phyloP scores from a whole-genome alignment of 2,888 invertebrate genomes.

The Lycaena phlaeas region DNA sequence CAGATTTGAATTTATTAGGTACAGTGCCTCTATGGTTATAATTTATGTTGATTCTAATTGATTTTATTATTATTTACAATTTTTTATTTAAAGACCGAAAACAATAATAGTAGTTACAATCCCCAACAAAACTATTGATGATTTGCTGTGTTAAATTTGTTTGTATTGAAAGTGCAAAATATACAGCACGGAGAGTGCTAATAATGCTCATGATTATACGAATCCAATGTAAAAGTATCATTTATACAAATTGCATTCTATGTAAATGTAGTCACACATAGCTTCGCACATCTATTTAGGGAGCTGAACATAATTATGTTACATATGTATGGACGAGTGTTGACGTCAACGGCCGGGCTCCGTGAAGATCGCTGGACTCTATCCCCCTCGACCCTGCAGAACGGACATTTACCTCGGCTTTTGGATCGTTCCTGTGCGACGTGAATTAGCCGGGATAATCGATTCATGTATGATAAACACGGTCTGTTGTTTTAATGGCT shows the following conservation, averaged over 20 bases:
- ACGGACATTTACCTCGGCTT: slow-evolving; percentile 28
- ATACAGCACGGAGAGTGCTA: no score
- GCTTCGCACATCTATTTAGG: slow-evolving; percentile 22
- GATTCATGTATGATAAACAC: slow-evolving; percentile 23
- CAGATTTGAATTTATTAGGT: no score
- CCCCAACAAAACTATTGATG: no score
- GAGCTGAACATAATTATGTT: slow-evolving; percentile 26
- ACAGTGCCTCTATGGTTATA: no score
- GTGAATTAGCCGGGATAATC: slow-evolving; percentile 21
- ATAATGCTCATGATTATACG: no score
- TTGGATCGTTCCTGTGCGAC: slow-evolving; percentile 23
- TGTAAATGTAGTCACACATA: slow-evolving; percentile 21
- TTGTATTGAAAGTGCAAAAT: no score
- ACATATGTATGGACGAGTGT: slow-evolving; percentile 26
- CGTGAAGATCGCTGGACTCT: not conserved
- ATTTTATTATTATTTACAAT: no score
- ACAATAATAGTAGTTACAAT: no score
- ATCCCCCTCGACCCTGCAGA: slow-evolving; percentile 15
- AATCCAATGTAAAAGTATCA: no score
- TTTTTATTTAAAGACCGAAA: no score
- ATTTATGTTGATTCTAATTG: no score
- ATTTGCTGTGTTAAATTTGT: no score
- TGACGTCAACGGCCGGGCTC: slow-evolving; percentile 28
- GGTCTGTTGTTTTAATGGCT: slow-evolving; percentile 2
- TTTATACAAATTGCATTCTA: slow-evolving; percentile 14